phyloP scores from a whole-genome alignment of 1,140 invertebrate genomes.

The Drosophila ficusphila region DNA sequence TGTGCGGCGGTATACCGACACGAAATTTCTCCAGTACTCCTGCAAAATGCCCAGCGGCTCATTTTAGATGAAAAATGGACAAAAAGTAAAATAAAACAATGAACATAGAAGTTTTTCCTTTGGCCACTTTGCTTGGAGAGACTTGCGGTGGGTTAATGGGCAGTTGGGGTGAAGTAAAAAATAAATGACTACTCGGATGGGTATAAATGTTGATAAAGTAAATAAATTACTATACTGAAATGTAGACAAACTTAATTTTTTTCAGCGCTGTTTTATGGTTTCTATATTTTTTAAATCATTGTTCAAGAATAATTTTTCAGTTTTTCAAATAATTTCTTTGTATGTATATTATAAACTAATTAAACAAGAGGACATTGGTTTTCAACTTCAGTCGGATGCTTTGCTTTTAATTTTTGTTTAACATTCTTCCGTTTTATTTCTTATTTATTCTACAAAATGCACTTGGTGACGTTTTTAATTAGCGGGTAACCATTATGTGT shows the following conservation, averaged over 20 bases:
- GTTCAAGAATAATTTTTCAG: too few relatives aligned
- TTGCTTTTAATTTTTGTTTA: constrained; percentile 21
- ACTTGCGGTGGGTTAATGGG: constrained; percentile 80
- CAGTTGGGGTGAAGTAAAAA: constrained; percentile 77
- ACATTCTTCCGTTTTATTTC: constrained; percentile 48
- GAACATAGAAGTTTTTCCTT: constrained; percentile 63
- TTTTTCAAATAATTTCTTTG: too few relatives aligned
- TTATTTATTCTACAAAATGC: constrained; percentile 67
- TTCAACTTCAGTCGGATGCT: constrained; percentile 37
- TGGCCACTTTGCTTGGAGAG: constrained; percentile 71
- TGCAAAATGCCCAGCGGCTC: constrained; percentile 74
- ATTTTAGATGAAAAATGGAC: constrained; percentile 83
- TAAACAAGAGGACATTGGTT: constrained; percentile 17
- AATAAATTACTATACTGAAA: constrained; percentile 44
- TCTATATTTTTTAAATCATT: constrained; percentile 32
- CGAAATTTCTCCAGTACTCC: constrained; percentile 23
- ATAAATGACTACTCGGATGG: constrained; percentile 14
- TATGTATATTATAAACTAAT: too few relatives aligned
- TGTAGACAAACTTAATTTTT: too few relatives aligned
- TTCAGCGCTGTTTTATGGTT: too few relatives aligned
- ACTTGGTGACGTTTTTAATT: constrained; percentile 69
- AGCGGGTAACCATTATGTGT: constrained; percentile 58
- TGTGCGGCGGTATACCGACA: constrained; percentile 31
- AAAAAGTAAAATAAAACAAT: constrained; percentile 83
- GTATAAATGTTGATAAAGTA: constrained; percentile 23